A percentile compares a stretch with the other conserved stretches of the same genome.
Conservation (phyloP, 2,797 vertebrate species). For the Basileuterus tristriatus region DNA sequence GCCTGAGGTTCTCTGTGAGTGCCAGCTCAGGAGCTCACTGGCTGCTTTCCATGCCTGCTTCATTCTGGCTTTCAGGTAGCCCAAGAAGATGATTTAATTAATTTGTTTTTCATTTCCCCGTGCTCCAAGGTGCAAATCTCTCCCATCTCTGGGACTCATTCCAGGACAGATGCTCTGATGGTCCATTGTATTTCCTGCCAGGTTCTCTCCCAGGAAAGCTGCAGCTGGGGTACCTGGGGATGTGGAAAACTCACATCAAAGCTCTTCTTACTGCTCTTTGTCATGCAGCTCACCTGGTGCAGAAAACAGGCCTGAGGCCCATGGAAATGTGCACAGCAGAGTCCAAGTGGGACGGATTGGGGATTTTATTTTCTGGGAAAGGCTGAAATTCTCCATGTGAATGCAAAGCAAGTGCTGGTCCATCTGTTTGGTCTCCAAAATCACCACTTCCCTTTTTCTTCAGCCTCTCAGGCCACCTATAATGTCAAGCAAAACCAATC, state of each 20-base stretch:
- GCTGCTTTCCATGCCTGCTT: not conserved
- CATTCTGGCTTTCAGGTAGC: constrained; percentile 33
- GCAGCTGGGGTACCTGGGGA: not conserved
- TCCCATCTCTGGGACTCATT: not conserved
- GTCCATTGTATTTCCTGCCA: not conserved
- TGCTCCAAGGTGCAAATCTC: not conserved
- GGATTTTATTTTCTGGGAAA: not conserved
- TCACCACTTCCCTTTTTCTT: not conserved
- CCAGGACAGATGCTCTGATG: not conserved
- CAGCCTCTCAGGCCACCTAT: not conserved
- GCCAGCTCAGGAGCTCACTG: not conserved
- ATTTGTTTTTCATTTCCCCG: not conserved
- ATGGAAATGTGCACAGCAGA: not conserved
- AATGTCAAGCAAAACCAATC: not conserved
- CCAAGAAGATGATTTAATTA: not conserved
- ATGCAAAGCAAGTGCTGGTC: not conserved
- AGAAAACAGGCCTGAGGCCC: not conserved
- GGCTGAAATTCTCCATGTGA: not conserved
- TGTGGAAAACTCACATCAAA: not conserved
- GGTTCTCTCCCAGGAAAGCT: not conserved
- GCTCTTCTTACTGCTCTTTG: not conserved
- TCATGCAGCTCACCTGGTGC: not conserved
- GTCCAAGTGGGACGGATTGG: not conserved
- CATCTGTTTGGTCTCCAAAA: not conserved
- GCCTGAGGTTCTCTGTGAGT: not conserved